Evolutionary conservation across 2,888 invertebrate genomes (phyloP), one percentile per base, ranked within the genome.

Genomic region (Leptarthrus brevirostris): DNA sequence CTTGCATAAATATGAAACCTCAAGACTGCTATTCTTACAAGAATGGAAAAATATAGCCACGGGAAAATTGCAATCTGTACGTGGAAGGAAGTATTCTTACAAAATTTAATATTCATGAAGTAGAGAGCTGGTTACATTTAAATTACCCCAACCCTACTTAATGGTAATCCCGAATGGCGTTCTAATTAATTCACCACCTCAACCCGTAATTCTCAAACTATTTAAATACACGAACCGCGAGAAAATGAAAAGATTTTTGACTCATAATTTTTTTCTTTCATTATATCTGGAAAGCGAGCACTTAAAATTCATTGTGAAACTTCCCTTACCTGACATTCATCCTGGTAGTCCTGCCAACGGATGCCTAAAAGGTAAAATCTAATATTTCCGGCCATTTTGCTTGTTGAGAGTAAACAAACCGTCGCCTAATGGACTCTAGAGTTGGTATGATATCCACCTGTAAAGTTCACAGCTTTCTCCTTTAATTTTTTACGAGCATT

Each of bases 241-340:
- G 22, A 61, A 61, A 36, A 36, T 61, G 61, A 18, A 36, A 30
- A 61, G 61, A 36, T 61, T 61, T 61, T 18, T 36, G 61, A 61
- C 22, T 36, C 61, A 61, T 61, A 61, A 61, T 61, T 61, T 61
- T 61, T 61, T 61, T 18, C 16, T 61, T 8, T 30, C 4, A 34
- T 40, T 61, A 61, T 61, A 20, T 30, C 36, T 40, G 61, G 36
- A 18, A 40, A 40, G 22, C 34, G 34, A 8, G 18, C 16, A 20
- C 40, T 61, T 61, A 61, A 61, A 18, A 61, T 36, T 61, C n/a
- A n/a, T n/a, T n/a, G n/a, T n/a, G n/a, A n/a, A n/a, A n/a, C 61
- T 30, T 61, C 40, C 12, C 22, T 20, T 16, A 20, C 4, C 8
- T 5, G 8, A 30, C 8, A 30, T 30, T 6, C 8, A 0, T 8